phyloP scores from a whole-genome alignment of 2,888 invertebrate species.

The Eristalis tenax region DNA sequence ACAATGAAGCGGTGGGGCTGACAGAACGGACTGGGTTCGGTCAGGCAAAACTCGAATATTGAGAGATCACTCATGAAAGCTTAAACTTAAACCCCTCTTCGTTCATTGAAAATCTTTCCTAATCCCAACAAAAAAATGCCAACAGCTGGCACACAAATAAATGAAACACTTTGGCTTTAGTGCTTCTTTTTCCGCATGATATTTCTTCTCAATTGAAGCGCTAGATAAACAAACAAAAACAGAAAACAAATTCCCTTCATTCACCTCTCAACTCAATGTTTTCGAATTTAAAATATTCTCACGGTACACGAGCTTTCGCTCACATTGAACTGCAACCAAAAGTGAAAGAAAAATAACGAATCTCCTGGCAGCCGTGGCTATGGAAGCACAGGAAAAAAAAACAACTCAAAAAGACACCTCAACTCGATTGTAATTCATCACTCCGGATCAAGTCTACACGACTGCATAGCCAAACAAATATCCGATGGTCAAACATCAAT shows the following conservation, averaged over 20 bases:
- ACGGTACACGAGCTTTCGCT: not conserved
- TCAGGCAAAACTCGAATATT: no score
- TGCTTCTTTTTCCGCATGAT: no score
- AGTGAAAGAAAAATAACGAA: not conserved
- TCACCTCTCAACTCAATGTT: not conserved
- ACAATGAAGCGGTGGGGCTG: no score
- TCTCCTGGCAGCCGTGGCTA: not conserved
- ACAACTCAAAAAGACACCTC: not conserved
- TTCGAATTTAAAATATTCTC: not conserved
- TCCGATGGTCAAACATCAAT: constrained; percentile 64
- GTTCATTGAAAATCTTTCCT: no score
- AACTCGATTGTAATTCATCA: constrained; percentile 53
- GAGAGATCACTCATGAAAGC: no score
- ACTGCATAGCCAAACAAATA: constrained; percentile 62
- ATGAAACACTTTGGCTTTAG: no score
- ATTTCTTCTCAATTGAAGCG: not conserved
- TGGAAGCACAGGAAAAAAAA: not conserved
- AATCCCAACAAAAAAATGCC: no score
- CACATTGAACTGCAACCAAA: not conserved
- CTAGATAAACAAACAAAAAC: not conserved
- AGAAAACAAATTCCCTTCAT: not conserved
- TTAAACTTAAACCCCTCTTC: no score
- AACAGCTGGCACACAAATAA: no score
- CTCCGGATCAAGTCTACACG: constrained; percentile 52
- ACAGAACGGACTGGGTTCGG: no score